Evolutionary conservation across 2,888 invertebrate genomes (phyloP), one percentile per base, ranked within the genome.

Genomic region (Eudemis profundana): DNA sequence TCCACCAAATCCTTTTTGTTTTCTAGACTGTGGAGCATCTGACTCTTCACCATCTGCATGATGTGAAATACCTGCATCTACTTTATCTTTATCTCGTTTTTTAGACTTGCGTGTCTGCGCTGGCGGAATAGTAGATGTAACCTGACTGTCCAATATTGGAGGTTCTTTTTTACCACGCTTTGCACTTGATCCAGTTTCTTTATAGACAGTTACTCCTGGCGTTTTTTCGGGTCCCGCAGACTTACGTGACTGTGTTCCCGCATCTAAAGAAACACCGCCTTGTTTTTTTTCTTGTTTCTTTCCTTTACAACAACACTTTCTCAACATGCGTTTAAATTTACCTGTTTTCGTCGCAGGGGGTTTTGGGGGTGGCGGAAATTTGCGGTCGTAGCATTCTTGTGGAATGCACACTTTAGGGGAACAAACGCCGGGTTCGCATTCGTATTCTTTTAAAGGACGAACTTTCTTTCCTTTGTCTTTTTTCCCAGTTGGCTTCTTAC

Each of bases 351-450:
- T 23, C 23, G 23, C 3, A 23, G 23, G 23, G 40, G 53, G n/a
- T 27, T 27, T 27, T 7, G 53, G 42, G 40, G 54, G 54, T 10
- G 40, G 42, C 12, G 54, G 54, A 17, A 21, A 54, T 42, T 54
- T 54, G 40, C 54, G 42, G 12, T 42, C 54, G 17, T 54, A 54
- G 27, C 54, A 54, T 12, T 42, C 54, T 23, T 54, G 14, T n/a
- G 54, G 54, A 29, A 1, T 17, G 27, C 54, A 54, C 27, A 42
- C 42, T 17, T 54, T 54, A 12, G 54, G 54, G 12, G 27, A 12
- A 27, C 54, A 54, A 12, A 54, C 54, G n/a, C 54, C 54, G 27
- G 54, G 54, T 42, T 54, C 54, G 27, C 54, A 54, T 54, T 54
- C 54, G 15, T 54, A 54, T 54, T 27, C 15, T 42, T 54, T 42